Conservation (phyloP, 2,113 vertebrate species). For the Takifugu flavidus region DNA sequence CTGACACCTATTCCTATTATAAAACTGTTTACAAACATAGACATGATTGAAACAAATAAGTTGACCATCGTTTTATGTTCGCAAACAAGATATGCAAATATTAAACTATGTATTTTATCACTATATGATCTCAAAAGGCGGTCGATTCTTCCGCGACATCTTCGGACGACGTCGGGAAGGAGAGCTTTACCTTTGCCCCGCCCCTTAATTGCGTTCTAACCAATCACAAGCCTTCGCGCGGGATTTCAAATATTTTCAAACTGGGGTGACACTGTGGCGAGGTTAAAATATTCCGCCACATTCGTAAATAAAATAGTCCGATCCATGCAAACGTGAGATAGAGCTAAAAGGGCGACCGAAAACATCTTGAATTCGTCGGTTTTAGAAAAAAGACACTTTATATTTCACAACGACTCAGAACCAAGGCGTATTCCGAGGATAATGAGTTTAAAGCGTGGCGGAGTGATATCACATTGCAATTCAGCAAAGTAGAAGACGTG, state of each 20-base stretch:
- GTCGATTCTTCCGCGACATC: no score
- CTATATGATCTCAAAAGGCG: no score
- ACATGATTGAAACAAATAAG: not conserved
- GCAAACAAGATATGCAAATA: no score
- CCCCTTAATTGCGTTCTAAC: conserved; percentile 34
- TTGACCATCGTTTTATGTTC: no score
- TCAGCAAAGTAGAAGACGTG: not conserved
- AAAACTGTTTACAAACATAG: not conserved
- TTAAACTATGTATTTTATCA: no score
- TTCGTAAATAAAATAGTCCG: conserved; percentile 70
- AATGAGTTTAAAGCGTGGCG: conserved; percentile 46
- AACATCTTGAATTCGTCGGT: not conserved
- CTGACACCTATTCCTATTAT: no score
- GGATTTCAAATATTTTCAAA: conserved; percentile 78
- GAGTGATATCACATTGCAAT: conserved; percentile 49
- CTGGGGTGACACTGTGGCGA: not conserved
- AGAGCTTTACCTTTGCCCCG: not conserved
- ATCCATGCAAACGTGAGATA: not conserved
- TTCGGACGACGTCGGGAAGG: not conserved
- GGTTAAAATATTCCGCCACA: conserved; percentile 42
- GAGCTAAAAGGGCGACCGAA: not conserved
- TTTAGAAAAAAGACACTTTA: not conserved
- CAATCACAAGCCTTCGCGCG: conserved; percentile 76
- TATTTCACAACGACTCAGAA: not conserved
- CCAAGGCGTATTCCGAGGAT: not conserved